Conservation (phyloP, 2,888 invertebrate genomes). For the Trachelus troglodyta region DNA sequence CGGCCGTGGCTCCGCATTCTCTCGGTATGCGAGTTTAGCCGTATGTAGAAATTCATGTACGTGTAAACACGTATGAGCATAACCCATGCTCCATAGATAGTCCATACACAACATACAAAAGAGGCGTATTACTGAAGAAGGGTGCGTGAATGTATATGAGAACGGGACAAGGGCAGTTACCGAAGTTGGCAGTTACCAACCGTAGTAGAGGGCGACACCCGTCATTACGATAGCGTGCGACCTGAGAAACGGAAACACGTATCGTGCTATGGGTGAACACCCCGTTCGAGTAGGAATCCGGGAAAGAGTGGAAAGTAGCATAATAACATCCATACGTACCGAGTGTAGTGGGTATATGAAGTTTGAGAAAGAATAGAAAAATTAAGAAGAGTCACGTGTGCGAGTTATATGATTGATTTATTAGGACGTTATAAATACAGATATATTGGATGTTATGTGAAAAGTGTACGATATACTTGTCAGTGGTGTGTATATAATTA, state of each 20-base stretch:
- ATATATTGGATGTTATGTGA: neutral
- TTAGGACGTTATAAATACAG: neutral
- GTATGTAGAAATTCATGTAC: neutral
- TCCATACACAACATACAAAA: neutral
- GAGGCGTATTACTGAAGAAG: neutral
- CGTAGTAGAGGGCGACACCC: constrained; percentile 33
- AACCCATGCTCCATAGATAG: neutral
- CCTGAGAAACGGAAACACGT: constrained; percentile 25
- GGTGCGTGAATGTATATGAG: neutral
- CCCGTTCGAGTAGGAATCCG: neutral
- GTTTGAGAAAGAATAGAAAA: neutral
- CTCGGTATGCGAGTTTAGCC: neutral
- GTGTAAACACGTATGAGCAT: neutral
- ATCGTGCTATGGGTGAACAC: constrained; percentile 7
- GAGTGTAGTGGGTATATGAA: neutral
- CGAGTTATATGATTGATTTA: neutral
- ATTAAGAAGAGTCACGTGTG: neutral
- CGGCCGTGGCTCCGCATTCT: constrained; percentile 2
- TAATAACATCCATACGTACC: neutral
- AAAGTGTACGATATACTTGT: neutral
- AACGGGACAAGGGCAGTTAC: constrained; percentile 13
- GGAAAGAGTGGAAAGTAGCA: neutral
- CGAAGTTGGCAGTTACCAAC: constrained; percentile 24
- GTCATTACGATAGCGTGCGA: constrained; percentile 41
- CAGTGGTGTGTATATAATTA: neutral